These are phyloP conservation scores for Desmophyllum pertusum DNA, from an alignment of 92 coral and sea anemone genomes.

Conservation along the genomic window DNA sequence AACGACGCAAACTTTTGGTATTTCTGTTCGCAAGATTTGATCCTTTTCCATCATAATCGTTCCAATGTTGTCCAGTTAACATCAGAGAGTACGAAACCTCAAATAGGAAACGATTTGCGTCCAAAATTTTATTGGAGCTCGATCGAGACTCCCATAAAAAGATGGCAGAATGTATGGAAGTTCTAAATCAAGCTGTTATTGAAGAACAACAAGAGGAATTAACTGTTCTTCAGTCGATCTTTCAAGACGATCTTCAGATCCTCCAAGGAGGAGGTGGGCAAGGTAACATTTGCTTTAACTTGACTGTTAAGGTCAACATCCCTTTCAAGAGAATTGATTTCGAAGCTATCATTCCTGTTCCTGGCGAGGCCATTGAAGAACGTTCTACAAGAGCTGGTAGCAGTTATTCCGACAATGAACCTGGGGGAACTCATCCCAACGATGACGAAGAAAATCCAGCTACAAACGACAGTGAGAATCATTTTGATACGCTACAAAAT, in stretches of 20 bases:
- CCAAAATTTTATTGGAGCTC: not conserved
- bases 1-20: not conserved
- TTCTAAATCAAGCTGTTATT: constrained; percentile 32
- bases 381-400: not conserved
- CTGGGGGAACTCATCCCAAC: not conserved
- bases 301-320: constrained; percentile 65
- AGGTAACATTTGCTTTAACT: constrained; percentile 55
- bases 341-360: constrained; percentile 82
- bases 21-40: not conserved
- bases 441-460: not conserved
- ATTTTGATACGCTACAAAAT: not conserved
- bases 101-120: not conserved
- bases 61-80: not conserved
- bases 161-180: constrained; percentile 69
- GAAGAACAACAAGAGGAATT: constrained; percentile 89
- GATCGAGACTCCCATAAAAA: not conserved
- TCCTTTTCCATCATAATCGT: not conserved
- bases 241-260: constrained; percentile 68
- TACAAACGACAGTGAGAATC: not conserved
- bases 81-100: not conserved
- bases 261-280: constrained; percentile 52
- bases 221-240: constrained; percentile 83
- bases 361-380: constrained; percentile 34
- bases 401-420: not conserved
- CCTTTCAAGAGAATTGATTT: constrained; percentile 68